phyloP scores from a whole-genome alignment of 2,888 invertebrate species.

The Drosophila nigritarsus region DNA sequence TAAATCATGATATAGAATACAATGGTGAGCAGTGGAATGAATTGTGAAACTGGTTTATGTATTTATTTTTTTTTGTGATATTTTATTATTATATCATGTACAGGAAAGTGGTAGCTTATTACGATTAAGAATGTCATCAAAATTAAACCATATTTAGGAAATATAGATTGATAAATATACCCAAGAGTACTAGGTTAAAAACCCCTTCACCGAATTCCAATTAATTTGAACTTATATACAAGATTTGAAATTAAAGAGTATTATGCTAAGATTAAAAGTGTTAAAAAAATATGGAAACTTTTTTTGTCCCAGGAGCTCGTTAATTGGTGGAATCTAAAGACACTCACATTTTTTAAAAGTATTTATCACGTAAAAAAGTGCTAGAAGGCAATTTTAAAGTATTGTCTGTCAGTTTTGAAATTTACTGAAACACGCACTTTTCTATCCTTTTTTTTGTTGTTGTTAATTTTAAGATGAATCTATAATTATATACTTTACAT shows the following conservation, averaged over 20 bases:
- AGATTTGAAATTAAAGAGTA: constrained; percentile 4
- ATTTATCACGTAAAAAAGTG: constrained; percentile 55
- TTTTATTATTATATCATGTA: constrained; percentile 1
- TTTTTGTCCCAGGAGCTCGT: constrained; percentile 2
- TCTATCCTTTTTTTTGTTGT: constrained; percentile 15
- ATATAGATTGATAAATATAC: constrained; percentile 24
- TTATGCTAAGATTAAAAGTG: constrained; percentile 10
- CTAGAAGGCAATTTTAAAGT: constrained; percentile 13
- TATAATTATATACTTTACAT: constrained; percentile 40
- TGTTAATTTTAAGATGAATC: constrained; percentile 16
- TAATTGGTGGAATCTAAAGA: background rate
- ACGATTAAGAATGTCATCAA: background rate
- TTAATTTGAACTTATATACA: constrained; percentile 32
- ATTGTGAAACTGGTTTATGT: constrained; percentile 5
- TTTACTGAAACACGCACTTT: constrained; percentile 18
- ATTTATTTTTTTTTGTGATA: background rate
- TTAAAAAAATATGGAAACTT: background rate
- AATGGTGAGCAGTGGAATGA: constrained; percentile 6
- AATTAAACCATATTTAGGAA: constrained; percentile 1
- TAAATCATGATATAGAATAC: constrained; percentile 11
- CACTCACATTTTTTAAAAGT: constrained; percentile 42
- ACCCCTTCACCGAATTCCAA: constrained; percentile 39
- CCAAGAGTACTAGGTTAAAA: constrained; percentile 26
- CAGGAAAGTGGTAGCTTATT: background rate
- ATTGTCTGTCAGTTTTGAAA: constrained; percentile 19